Evolutionary conservation across 2,797 vertebrate genomes (phyloP).

Genomic region (Arrhamphus sclerolepis): DNA sequence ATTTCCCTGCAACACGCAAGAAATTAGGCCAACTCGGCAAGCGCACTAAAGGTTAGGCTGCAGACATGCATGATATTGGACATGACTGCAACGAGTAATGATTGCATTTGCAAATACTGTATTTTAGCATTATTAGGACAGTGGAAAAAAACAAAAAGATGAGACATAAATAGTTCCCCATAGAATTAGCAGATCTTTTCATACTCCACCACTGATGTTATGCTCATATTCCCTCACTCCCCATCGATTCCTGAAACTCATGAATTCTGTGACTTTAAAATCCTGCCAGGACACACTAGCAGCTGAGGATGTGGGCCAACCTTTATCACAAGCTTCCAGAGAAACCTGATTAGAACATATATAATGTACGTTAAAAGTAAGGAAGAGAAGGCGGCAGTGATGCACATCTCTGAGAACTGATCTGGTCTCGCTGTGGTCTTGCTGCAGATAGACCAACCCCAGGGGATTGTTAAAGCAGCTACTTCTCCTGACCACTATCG

Average conservation of each 20-base stretch:
- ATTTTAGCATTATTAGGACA: not conserved
- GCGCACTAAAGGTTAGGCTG: not conserved
- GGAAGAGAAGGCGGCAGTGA: constrained; percentile 10
- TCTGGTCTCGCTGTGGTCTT: constrained; percentile 18
- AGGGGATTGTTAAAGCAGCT: constrained; percentile 38
- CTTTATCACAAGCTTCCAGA: too few species aligned
- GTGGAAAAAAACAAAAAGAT: not conserved
- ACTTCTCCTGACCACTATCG: constrained; percentile 21
- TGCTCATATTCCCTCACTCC: too few species aligned
- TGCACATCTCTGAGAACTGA: constrained; percentile 42
- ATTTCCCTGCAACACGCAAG: constrained; percentile 9
- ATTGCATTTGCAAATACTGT: not conserved
- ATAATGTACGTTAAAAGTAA: not conserved
- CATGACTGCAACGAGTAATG: not conserved
- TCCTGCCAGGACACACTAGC: too few species aligned
- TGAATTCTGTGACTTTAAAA: too few species aligned
- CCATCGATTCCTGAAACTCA: too few species aligned
- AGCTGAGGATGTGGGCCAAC: too few species aligned
- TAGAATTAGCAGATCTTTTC: too few species aligned
- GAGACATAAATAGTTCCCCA: too few species aligned
- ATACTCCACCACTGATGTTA: too few species aligned
- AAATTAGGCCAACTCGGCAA: constrained; percentile 28
- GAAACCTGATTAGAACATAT: not conserved
- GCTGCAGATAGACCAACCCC: constrained; percentile 17
- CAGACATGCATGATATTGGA: not conserved